Evolutionary conservation across 2,113 vertebrate genomes (phyloP).

Genomic region (Nothobranchius furzeri): DNA sequence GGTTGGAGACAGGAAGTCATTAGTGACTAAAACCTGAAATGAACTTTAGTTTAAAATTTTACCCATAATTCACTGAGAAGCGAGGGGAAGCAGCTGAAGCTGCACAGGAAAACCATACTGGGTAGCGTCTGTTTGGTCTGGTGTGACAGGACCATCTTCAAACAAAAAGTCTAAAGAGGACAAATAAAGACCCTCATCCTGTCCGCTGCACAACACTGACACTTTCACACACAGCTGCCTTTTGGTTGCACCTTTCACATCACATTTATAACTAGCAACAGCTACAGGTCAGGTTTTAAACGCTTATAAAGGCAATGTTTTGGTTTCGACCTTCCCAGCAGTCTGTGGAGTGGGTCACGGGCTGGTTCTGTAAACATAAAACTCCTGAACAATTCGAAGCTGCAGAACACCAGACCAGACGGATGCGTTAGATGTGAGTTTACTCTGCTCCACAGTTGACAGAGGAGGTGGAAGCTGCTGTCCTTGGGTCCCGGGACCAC

Average conservation of each 20-base stretch:
- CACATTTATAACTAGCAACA: too few species aligned
- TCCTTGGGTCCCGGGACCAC: slow-evolving; percentile 62
- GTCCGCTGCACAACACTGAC: too few species aligned
- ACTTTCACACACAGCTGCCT: too few species aligned
- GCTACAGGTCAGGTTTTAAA: not conserved
- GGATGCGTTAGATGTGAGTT: not conserved
- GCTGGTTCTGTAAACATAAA: not conserved
- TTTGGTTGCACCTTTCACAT: too few species aligned
- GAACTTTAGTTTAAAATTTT: not conserved
- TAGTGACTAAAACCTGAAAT: not conserved
- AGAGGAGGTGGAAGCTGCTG: slow-evolving; percentile 11
- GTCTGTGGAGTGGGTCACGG: not conserved
- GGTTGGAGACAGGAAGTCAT: not conserved
- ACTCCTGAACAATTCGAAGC: not conserved
- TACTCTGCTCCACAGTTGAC: slow-evolving; percentile 22
- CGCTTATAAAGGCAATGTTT: not conserved
- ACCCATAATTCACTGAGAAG: not conserved
- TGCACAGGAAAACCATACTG: slow-evolving; percentile 55
- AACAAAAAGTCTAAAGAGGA: slow-evolving; percentile 7
- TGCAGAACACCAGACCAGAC: too few species aligned
- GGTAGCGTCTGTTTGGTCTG: slow-evolving; percentile 28
- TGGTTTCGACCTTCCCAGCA: not conserved
- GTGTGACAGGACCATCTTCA: slow-evolving; percentile 6
- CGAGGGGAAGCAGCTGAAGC: slow-evolving; percentile 26
- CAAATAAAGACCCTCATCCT: not conserved